These are phyloP conservation scores for Epinephelus cyanopodus DNA, from an alignment of 2,113 vertebrate genomes.

Conservation along the genomic window DNA sequence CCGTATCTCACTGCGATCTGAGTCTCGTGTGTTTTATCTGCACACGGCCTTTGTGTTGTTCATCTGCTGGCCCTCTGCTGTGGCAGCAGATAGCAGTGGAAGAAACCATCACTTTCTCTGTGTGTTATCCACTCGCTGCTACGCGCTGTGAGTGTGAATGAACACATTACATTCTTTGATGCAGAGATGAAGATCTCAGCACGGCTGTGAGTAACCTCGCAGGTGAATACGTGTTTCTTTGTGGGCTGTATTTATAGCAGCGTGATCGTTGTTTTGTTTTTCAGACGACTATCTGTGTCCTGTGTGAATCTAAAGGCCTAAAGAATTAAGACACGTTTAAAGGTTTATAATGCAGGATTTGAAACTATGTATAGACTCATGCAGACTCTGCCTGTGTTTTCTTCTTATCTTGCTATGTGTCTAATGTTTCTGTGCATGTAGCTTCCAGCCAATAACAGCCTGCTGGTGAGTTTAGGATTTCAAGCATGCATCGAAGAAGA, in stretches of 20 bases:
- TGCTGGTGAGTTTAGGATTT: no score
- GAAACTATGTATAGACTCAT: no score
- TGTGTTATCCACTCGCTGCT: neutral
- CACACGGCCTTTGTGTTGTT: neutral
- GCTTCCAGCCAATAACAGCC: no score
- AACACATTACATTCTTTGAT: conserved; percentile 34
- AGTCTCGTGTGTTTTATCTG: conserved; percentile 6
- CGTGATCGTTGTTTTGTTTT: neutral
- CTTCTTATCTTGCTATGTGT: no score
- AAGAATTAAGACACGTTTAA: neutral
- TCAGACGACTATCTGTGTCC: neutral
- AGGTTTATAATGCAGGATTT: no score
- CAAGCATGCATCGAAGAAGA: no score
- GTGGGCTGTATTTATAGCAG: neutral
- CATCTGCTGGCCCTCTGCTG: conserved; percentile 18
- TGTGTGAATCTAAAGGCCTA: neutral
- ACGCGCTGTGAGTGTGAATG: conserved; percentile 39
- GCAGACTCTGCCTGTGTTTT: no score
- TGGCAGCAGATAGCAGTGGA: conserved; percentile 5
- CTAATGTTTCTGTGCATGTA: no score
- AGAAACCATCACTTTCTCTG: conserved; percentile 36
- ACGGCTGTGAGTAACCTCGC: neutral
- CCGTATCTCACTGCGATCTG: neutral
- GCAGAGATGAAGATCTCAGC: conserved; percentile 16
- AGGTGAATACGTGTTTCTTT: neutral